Evolutionary conservation across 2,797 vertebrate species (phyloP), one percentile per base, ranked within the genome.

Genomic region (Taenioides sp.): DNA sequence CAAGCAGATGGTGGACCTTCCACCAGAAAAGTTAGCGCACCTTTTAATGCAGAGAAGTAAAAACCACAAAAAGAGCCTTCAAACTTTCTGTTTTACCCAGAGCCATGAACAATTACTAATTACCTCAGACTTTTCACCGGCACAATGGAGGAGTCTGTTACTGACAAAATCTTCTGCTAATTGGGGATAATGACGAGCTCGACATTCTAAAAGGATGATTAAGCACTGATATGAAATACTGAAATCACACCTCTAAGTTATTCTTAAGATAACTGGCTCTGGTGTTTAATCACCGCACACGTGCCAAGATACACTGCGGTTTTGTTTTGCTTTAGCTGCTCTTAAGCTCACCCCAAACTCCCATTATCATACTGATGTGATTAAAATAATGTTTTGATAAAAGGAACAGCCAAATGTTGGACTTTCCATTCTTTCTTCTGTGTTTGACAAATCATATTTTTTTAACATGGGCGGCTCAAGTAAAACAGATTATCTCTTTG

Each of bases 221-320:
- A 25, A 70, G 49, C 40, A 64, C n/a, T 63, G 66, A 70, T 69
- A 76, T 60, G 65, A 57, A 52, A 62, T 54, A 62, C 23, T 79
- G 65, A 65, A 59, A 65, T 50, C 77, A 65, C 78, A 83, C 69
- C 77, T 86, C 84, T 67, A 65, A 87, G 73, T 74, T 68, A 84
- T 89, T 86, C 85, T 65, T 54, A 80, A 86, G 79, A 81, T 81
- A 76, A 59, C 66, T 47, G 67, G 70, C 31, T 73, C 65, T 64
- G 77, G 71, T 83, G 77, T 81, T 79, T 60, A 68, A 80, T 79
- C 77, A 54, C 43, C n/a, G 17, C 65, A 76, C 25, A 63, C 57
- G 63, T 54, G 75, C 79, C 86, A 81, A 85, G 80, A 68, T 71
- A 80, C 54, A 80, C 79, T 70, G 67, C 55, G 52, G 72, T 71